Evolutionary conservation across 1,140 invertebrate species (phyloP).

Genomic region (Eupeodes corollae): DNA sequence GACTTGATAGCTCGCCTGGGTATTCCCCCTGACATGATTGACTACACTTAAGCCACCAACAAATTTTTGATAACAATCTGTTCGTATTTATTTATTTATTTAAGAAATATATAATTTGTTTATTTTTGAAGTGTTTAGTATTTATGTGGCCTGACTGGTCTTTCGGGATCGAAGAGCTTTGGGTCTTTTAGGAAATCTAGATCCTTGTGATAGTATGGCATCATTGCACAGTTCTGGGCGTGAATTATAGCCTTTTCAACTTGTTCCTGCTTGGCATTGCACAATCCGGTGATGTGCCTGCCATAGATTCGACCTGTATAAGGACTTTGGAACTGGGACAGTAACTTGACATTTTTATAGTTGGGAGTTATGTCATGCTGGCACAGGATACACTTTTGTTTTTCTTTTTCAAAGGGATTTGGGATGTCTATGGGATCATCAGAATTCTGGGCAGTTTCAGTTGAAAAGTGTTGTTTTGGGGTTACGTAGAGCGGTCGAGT

Average conservation of each 20-base stretch:
- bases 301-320: conserved; percentile 86
- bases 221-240: conserved; percentile 60
- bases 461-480: neutral
- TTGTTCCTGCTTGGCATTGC: conserved; percentile 57
- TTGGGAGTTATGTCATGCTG: conserved; percentile 68
- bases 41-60: conserved; percentile 9
- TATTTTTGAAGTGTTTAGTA: conserved; percentile 41
- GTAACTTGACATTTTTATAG: conserved; percentile 83
- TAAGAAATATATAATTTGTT: neutral
- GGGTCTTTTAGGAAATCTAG: conserved; percentile 69
- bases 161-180: conserved; percentile 73
- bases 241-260: conserved; percentile 61
- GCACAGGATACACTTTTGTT: conserved; percentile 73
- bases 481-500: neutral
- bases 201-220: conserved; percentile 68
- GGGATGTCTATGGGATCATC: conserved; percentile 53
- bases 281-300: conserved; percentile 77
- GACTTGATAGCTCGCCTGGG: conserved; percentile 12
- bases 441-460: neutral
- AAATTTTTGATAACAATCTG: neutral
- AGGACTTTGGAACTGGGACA: conserved; percentile 92
- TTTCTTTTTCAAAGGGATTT: conserved; percentile 75
- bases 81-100: neutral
- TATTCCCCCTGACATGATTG: conserved; percentile 18
- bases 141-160: conserved; percentile 65